These are phyloP conservation scores for Zaprionus obscuricornis DNA, from an alignment of 2,888 invertebrate genomes.

Conservation along the genomic window DNA sequence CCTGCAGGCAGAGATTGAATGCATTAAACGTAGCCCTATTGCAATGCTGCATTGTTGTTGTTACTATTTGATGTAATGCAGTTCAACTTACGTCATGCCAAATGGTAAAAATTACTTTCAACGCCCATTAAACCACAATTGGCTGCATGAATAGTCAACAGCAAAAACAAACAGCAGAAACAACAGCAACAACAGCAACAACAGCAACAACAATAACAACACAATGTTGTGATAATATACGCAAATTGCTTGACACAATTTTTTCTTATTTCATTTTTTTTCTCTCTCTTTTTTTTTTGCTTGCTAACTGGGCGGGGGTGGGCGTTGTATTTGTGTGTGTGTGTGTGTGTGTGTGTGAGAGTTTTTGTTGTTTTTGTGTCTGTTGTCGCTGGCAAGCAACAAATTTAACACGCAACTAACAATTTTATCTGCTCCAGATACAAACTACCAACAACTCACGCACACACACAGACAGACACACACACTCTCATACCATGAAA, in stretches of 20 bases:
- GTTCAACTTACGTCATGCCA: conserved; percentile 20
- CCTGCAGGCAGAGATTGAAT: conserved; percentile 43
- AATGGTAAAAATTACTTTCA: conserved; percentile 42
- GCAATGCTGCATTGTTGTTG: no score
- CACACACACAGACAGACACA: conserved; percentile 28
- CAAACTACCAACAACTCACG: conserved; percentile 29
- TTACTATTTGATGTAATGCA: conserved; percentile 10
- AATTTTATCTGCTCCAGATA: conserved; percentile 78
- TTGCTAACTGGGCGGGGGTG: conserved; percentile 31
- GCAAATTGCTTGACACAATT: conserved; percentile 80
- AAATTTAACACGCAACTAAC: conserved; percentile 76
- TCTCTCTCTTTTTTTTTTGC: conserved; percentile 8
- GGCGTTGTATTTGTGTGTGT: conserved; percentile 25
- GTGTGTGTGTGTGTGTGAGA: conserved; percentile 6
- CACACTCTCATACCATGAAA: conserved; percentile 27
- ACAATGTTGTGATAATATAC: conserved; percentile 66
- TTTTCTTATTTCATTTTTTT: conserved; percentile 15
- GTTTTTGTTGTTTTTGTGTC: conserved; percentile 16
- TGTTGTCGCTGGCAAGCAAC: conserved; percentile 43
- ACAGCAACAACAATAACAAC: conserved; percentile 10
- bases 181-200: conserved; percentile 6
- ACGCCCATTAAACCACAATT: conserved; percentile 64
- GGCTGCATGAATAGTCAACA: conserved; percentile 44
- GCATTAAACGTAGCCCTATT: conserved; percentile 1
- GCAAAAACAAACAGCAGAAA: conserved; percentile 25